Base-by-base conservation (phyloP, 2,888 invertebrate genomes). In the Apodemia duryi region DNA sequence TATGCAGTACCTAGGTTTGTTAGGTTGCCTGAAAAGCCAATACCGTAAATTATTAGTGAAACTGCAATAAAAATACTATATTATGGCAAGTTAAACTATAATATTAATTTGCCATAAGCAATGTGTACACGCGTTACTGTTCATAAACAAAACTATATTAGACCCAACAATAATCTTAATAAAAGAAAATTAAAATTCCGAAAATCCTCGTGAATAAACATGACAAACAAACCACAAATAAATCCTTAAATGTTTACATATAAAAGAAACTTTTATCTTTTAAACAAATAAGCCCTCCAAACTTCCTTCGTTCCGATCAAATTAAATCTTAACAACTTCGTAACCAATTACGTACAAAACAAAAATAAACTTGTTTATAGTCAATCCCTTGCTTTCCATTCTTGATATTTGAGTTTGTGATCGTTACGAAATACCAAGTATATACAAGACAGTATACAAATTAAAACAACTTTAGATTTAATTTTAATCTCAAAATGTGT, bases 401-500 rank as follows among this genome's bases (percentile, higher is more conserved):
- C 62, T 67, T 60, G 62, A 64, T 68, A 63, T 68, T 71, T 67
- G 66, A 68, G 68, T 67, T 62, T 49, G 29, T 51, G 51, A 65
- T 65, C 57, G 60, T 66, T 66, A 65, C 66, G 29, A 57, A 57
- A 6, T 68, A 68, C 63, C 57, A 64, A 72, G 63, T 71, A 11
- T 43, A 43, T 11, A 67, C 62, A 66, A 66, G 66, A 62, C 66
- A 61, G 68, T 61, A 65, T 28, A 67, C 67, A 54, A 63, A 61
- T 46, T 38, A 52, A 66, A 66, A 68, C 67, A 69, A 69, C 71
- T 73, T 71, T 68, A 71, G 71, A 70, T 74, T 73, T 70, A 69
- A 74, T 72, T 71, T 71, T 67, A 68, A 68, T 70, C 68, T 64
- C 61, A 38, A 70, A 70, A 67, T 72, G 70, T 62, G 62, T 63